phyloP scores from a whole-genome alignment of 2,888 invertebrate species.

The Acheta domesticus region DNA sequence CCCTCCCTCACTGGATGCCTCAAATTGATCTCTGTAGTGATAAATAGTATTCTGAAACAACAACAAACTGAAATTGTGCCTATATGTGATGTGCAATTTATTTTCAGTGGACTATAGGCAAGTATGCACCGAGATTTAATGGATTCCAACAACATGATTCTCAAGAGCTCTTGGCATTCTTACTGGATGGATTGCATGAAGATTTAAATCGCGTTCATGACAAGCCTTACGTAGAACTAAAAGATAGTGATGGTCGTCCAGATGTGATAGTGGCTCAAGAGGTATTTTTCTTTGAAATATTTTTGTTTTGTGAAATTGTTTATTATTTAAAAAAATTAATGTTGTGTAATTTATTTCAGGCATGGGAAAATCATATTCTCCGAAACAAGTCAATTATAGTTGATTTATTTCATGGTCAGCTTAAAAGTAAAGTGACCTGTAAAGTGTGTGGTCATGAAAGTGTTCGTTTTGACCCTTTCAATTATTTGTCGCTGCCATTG shows the following conservation, averaged over 20 bases:
- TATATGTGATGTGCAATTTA: too few relatives aligned
- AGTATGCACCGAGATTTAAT: slow-evolving; percentile 79
- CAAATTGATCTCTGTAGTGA: too few relatives aligned
- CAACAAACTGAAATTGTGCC: too few relatives aligned
- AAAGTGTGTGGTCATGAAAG: slow-evolving; percentile 78
- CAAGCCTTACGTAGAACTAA: slow-evolving; percentile 64
- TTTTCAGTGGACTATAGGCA: slow-evolving; percentile 71
- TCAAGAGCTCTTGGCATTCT: slow-evolving; percentile 86
- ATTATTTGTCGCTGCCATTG: slow-evolving; percentile 81
- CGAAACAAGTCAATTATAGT: slow-evolving; percentile 85
- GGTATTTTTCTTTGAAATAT: slow-evolving; percentile 41
- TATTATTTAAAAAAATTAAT: neutral
- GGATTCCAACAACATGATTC: slow-evolving; percentile 93
- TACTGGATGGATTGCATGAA: slow-evolving; percentile 88
- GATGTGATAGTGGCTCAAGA: slow-evolving; percentile 62
- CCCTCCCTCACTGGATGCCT: too few relatives aligned
- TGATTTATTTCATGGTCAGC: slow-evolving; percentile 87
- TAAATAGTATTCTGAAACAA: too few relatives aligned
- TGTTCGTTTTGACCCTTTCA: slow-evolving; percentile 89
- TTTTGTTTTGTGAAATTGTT: neutral
- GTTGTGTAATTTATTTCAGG: slow-evolving; percentile 46
- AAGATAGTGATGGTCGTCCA: slow-evolving; percentile 72
- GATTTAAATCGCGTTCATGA: slow-evolving; percentile 79
- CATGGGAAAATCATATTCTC: slow-evolving; percentile 78
- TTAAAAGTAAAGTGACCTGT: slow-evolving; percentile 79